Conservation (phyloP, 2,797 vertebrate genomes). For the Parambassis ranga region DNA sequence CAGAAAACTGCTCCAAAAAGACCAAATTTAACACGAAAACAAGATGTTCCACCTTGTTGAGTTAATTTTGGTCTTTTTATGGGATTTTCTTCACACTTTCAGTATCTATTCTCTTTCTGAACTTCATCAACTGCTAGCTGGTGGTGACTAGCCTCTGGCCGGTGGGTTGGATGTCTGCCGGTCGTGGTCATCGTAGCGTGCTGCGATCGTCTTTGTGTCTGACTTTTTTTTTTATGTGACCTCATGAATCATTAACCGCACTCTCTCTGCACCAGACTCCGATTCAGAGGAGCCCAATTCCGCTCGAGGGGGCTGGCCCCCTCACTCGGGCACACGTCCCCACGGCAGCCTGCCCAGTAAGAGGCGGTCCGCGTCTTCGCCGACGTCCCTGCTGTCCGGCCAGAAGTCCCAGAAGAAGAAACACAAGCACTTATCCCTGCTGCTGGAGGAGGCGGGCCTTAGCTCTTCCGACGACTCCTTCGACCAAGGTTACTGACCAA, state of each 20-base stretch:
- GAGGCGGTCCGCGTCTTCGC: slow-evolving; percentile 65
- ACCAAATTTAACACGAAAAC: no score
- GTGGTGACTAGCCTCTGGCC: no score
- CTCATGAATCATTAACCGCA: slow-evolving; percentile 41
- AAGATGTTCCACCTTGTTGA: no score
- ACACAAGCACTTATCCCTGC: slow-evolving; percentile 92
- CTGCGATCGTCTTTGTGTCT: slow-evolving; percentile 6
- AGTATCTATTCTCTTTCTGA: no score
- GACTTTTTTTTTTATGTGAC: slow-evolving; percentile 1
- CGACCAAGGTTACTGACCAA: slow-evolving; percentile 98
- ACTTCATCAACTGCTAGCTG: no score
- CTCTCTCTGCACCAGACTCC: slow-evolving; percentile 85
- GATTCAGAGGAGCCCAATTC: slow-evolving; percentile 91
- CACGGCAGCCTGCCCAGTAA: slow-evolving; percentile 72
- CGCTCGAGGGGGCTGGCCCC: slow-evolving; percentile 87
- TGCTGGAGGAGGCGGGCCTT: slow-evolving; percentile 90
- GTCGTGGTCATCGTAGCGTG: no score
- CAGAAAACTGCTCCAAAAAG: no score
- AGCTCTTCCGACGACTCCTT: slow-evolving; percentile 97
- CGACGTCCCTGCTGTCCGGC: slow-evolving; percentile 81
- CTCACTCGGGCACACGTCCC: slow-evolving; percentile 77
- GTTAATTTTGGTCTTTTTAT: no score
- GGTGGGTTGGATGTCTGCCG: no score
- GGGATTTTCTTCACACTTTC: no score
- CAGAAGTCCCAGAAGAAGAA: slow-evolving; percentile 86